Evolutionary conservation across 2,797 vertebrate genomes (phyloP), one percentile per base, ranked within the genome.

Genomic region (Gephyroberyx darwinii): DNA sequence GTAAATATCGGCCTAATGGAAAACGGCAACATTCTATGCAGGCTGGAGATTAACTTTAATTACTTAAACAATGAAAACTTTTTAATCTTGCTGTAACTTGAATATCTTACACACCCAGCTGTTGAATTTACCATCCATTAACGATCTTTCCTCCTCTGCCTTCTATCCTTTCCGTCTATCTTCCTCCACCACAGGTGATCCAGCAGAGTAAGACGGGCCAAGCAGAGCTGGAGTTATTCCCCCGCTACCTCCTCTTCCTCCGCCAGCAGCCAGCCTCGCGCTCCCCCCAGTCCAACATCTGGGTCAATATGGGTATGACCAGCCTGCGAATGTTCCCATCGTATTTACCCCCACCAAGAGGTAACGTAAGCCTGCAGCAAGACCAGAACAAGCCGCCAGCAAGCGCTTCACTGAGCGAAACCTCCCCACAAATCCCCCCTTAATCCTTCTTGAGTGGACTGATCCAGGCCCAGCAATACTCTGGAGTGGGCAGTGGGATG

Each of bases 281-380:
- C 85, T 93, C 95, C 8, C 97, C 97, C 75, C 98, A 99, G 92
- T 98, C 97, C 85, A 99, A 99, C 95, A 97, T 99, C 94, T 99
- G 98, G 98, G 96, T 98, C 93, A 99, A 99, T 95, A 98, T 99
- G 97, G 98, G 98, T 99, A 99, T 98, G 98, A 97, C 95, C 96
- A 97, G 95, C 95, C 96, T 97, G 94, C 95, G 96, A 96, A 96
- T 98, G 96, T 97, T 96, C 93, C 96, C 97, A 92, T 95, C 90
- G 61, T 95, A 97, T 92, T 95, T 98, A 82, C 94, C 95, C 86
- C 78, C 82, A 51, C 54, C 82, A 61, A 93, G 97, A 98, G 97
- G 98, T 99, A 99, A 98, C 59, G 95, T 96, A 98, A 98, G 97
- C 96, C 93, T 95, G 96, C 98, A 98, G 97, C 97, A 99, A 98